A percentile compares a stretch with the other conserved stretches of the same genome.
These are phyloP conservation scores for Clarias batrachus DNA, from an alignment of 2,113 vertebrate genomes.

Conservation along the genomic window DNA sequence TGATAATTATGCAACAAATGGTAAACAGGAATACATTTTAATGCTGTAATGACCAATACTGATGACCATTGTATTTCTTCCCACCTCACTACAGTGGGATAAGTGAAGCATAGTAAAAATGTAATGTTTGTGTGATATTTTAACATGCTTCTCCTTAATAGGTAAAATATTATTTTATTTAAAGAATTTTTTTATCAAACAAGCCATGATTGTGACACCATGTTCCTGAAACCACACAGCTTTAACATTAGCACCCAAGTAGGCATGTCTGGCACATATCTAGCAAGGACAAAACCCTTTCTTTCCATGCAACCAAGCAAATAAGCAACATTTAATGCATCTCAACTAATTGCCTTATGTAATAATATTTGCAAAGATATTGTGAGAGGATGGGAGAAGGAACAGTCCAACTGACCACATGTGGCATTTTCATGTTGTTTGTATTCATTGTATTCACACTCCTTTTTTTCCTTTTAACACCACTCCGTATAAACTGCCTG, in stretches of 20 bases:
- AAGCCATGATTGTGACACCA: neutral
- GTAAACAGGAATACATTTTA: too few relatives aligned
- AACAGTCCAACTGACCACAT: neutral
- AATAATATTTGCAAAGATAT: neutral
- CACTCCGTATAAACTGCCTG: neutral
- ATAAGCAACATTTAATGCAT: neutral
- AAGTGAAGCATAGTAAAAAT: too few relatives aligned
- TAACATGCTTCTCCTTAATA: too few relatives aligned
- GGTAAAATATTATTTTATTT: too few relatives aligned
- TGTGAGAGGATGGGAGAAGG: neutral
- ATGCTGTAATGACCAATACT: too few relatives aligned
- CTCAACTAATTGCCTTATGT: neutral
- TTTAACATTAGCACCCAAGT: neutral
- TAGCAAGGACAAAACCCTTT: neutral
- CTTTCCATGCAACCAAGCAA: neutral
- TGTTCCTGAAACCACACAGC: neutral
- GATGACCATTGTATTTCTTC: too few relatives aligned
- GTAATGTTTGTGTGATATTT: too few relatives aligned
- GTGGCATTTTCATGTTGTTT: neutral
- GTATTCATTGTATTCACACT: neutral
- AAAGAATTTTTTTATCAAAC: neutral
- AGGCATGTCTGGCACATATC: neutral
- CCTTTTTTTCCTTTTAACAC: neutral
- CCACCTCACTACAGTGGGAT: too few relatives aligned
- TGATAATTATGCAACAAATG: too few relatives aligned